Conservation (phyloP, 2,113 vertebrate species). For the Chloropsis cyanopogon region DNA sequence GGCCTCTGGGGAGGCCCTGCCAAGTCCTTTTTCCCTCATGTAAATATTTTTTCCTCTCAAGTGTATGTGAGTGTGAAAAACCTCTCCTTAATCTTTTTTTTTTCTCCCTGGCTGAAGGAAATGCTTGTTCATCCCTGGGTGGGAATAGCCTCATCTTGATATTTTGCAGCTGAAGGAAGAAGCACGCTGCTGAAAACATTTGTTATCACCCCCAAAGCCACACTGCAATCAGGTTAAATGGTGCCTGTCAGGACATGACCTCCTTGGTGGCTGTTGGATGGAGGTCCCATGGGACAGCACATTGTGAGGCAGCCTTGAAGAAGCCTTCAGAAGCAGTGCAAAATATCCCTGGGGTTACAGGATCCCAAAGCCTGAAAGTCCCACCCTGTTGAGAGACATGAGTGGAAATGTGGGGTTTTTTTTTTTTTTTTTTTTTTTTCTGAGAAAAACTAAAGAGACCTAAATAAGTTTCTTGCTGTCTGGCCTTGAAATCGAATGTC, state of each 20-base stretch:
- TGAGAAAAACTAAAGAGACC: not conserved
- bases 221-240: not conserved
- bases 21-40: constrained; percentile 34
- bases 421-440: not conserved
- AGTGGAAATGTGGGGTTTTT: not conserved
- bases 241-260: not conserved
- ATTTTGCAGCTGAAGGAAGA: not conserved
- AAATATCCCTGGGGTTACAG: not conserved
- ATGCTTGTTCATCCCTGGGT: not conserved
- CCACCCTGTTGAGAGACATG: not conserved
- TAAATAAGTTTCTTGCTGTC: not conserved
- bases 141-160: not conserved
- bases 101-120: not conserved
- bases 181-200: not conserved
- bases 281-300: not conserved
- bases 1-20: not conserved
- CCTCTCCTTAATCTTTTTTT: not conserved
- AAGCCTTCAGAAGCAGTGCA: not conserved
- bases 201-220: not conserved
- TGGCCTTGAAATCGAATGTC: not conserved
- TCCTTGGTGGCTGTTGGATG: not conserved
- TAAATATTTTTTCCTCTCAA: constrained; percentile 56
- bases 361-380: not conserved
- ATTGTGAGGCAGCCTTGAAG: not conserved
- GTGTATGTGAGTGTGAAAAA: constrained; percentile 11